Base-by-base conservation (phyloP, 2,888 invertebrate genomes). In the Norana najaformis region DNA sequence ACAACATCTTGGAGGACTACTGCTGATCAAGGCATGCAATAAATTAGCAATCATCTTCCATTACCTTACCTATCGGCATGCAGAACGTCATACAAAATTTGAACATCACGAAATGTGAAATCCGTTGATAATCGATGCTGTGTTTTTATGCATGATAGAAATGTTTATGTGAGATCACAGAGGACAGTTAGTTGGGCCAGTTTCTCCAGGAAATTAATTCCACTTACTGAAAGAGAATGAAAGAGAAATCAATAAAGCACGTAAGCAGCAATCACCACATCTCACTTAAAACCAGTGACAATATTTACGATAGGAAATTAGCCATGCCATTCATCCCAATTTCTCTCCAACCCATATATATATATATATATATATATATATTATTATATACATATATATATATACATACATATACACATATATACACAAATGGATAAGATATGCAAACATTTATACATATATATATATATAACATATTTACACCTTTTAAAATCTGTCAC, bases 281-380 rank as follows among this genome's bases (percentile, higher is more conserved):
- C 69, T 69, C 69, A 69, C n/a, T 69, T n/a, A 69, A 69, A 69
- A 69, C n/a, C n/a, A 69, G 69, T n/a, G 69, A 69, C 69, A 69
- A 69, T n/a, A n/a, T 69, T 69, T 69, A n/a, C 69, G 30, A 69
- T n/a, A 69, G 69, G 69, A 69, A 69, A 69, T 69, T 69, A 69
- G n/a, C 69, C n/a, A 11, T n/a, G n/a, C 69, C n/a, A 47, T 23
- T 47, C 47, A 47, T 16, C 20, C 3, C 47, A 47, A n/a, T 69
- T 69, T 69, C 30, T n/a, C 69, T n/a, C n/a, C 4, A 47, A 47
- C 4, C 23, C 20, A 23, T 47, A 23, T 23, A 69, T 69, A n/a
- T 4, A n/a, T 11, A 5, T 13, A 69, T n/a, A n/a, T n/a, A n/a
- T n/a, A 69, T 69, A 30, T n/a, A 69, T 8, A n/a, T 13, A 23